phyloP scores from a whole-genome alignment of 2,797 vertebrate species.

The Champsocephalus gunnari region DNA sequence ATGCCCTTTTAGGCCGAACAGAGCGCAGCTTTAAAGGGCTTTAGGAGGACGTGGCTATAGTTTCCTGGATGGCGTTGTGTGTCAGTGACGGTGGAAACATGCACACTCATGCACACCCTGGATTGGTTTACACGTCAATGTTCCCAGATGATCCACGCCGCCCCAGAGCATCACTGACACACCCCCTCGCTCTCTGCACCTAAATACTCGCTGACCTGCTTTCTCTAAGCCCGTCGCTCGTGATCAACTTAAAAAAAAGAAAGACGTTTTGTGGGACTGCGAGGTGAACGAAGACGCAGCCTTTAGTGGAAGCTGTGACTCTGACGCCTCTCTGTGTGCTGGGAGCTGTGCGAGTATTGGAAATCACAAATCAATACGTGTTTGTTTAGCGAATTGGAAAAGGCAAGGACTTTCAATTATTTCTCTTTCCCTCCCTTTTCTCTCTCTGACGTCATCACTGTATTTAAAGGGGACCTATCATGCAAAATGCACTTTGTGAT shows the following conservation, averaged over 20 bases:
- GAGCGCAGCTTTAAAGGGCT: conserved; percentile 72
- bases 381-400: conserved; percentile 38
- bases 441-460: conserved; percentile 17
- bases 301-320: conserved; percentile 17
- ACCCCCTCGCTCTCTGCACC: conserved; percentile 52
- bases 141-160: conserved; percentile 39
- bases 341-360: conserved; percentile 33
- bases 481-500: no score
- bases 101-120: background rate
- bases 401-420: conserved; percentile 22
- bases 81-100: conserved; percentile 44
- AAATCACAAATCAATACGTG: conserved; percentile 66
- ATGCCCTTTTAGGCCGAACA: conserved; percentile 67
- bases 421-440: background rate
- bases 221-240: conserved; percentile 68
- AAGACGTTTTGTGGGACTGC: conserved; percentile 62
- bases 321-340: background rate
- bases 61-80: conserved; percentile 68
- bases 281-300: conserved; percentile 56
- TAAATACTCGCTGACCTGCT: conserved; percentile 80
- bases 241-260: conserved; percentile 61
- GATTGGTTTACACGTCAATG: conserved; percentile 42
- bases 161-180: conserved; percentile 27
- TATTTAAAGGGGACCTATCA: no score
- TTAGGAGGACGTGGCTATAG: conserved; percentile 54